Evolutionary conservation across 2,113 vertebrate species (phyloP).

Genomic region (Grantiella picta): DNA sequence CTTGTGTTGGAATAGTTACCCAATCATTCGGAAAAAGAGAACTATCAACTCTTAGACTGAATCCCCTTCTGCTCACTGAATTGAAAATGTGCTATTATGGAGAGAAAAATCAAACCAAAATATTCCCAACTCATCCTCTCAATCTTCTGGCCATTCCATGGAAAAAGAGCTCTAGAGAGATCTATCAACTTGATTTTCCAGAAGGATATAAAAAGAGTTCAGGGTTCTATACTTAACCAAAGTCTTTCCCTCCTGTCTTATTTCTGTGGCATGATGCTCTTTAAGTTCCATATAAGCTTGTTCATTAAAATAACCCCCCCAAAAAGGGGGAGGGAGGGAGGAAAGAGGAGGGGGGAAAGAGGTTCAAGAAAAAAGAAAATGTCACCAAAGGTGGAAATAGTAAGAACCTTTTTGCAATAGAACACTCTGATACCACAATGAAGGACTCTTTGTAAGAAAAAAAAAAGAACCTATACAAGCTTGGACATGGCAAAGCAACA

Average conservation of each 20-base stretch:
- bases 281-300: background rate
- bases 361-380: background rate
- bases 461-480: background rate
- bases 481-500: background rate
- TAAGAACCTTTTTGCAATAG: background rate
- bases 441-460: background rate
- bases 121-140: background rate
- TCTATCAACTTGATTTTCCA: background rate
- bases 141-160: background rate
- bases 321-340: accelerated
- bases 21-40: background rate
- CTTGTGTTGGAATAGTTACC: background rate
- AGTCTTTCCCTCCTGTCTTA: background rate
- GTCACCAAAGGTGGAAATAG: background rate
- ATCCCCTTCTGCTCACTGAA: background rate
- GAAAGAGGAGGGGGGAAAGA: background rate
- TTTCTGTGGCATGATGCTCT: background rate
- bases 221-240: background rate
- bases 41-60: background rate
- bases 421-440: background rate
- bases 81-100: background rate
- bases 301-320: background rate
- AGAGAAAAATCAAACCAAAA: background rate
- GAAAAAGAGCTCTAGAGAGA: background rate
- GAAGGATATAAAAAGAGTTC: background rate